A percentile compares a stretch with the other conserved stretches of the same genome.
Evolutionary conservation across 2,113 vertebrate genomes (phyloP).

Genomic region (Connochaetes taurinus): DNA sequence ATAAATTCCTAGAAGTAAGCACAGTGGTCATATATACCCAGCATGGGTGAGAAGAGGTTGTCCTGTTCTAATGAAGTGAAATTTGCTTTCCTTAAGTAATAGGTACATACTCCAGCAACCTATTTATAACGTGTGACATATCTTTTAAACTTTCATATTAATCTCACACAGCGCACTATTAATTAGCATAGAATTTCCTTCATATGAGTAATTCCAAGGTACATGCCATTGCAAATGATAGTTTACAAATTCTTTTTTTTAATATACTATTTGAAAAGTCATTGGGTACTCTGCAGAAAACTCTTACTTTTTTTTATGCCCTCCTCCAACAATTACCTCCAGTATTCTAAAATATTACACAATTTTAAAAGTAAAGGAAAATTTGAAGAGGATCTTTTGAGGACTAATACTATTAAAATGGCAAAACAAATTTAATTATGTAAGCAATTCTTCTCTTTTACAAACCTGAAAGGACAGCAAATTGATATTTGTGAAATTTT

Average conservation of each 20-base stretch:
- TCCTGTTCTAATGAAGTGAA: neutral
- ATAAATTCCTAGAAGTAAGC: constrained; percentile 30
- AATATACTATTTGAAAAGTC: neutral
- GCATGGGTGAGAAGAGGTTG: neutral
- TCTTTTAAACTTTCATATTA: neutral
- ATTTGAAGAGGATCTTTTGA: constrained; percentile 36
- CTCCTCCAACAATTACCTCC: neutral
- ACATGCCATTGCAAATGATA: neutral
- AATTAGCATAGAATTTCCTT: neutral
- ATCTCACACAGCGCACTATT: neutral
- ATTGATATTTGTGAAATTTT: constrained; percentile 68
- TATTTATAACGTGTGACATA: neutral
- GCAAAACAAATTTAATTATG: constrained; percentile 63
- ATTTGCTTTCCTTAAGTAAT: neutral
- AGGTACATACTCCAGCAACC: neutral
- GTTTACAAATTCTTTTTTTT: neutral
- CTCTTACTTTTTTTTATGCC: neutral
- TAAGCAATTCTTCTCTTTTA: constrained; percentile 54
- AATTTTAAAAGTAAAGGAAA: constrained; percentile 9
- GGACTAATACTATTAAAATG: constrained; percentile 49
- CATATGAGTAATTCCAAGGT: neutral
- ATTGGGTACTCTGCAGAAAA: neutral
- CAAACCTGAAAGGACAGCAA: constrained; percentile 70
- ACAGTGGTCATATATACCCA: neutral
- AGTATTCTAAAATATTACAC: constrained; percentile 11